These are phyloP conservation scores for Lateolabrax maculatus DNA, from an alignment of 2,797 vertebrate genomes.

Conservation along the genomic window DNA sequence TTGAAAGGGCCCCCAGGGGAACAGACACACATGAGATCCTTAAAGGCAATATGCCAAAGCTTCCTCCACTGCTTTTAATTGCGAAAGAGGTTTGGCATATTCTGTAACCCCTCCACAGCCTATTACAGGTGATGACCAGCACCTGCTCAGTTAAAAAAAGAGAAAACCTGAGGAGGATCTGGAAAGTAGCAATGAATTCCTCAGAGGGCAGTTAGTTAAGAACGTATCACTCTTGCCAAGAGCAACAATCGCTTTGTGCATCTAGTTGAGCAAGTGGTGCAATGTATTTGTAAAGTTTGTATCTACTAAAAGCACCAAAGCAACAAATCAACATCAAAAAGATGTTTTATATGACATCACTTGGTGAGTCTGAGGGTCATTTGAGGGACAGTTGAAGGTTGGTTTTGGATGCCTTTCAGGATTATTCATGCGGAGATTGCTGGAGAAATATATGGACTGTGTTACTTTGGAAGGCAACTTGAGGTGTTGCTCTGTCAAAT, in stretches of 20 bases:
- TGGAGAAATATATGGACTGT: slow-evolving; percentile 65
- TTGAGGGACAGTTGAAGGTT: slow-evolving; percentile 56
- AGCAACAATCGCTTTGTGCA: slow-evolving; percentile 63
- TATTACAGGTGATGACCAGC: slow-evolving; percentile 83
- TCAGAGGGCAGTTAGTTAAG: slow-evolving; percentile 77
- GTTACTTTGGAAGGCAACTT: slow-evolving; percentile 69
- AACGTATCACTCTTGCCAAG: slow-evolving; percentile 60
- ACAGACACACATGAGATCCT: slow-evolving; percentile 80
- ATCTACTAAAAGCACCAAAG: slow-evolving; percentile 28
- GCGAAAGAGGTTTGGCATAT: slow-evolving; percentile 80
- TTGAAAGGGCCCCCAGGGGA: slow-evolving; percentile 75
- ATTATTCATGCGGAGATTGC: slow-evolving; percentile 64
- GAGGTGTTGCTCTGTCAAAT: slow-evolving; percentile 82
- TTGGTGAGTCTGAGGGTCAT: slow-evolving; percentile 50
- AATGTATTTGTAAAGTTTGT: slow-evolving; percentile 42
- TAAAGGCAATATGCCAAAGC: slow-evolving; percentile 76
- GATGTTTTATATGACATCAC: slow-evolving; percentile 33
- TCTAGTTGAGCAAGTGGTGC: slow-evolving; percentile 33
- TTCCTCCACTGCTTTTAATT: slow-evolving; percentile 80
- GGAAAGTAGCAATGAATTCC: slow-evolving; percentile 68
- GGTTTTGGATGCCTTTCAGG: slow-evolving; percentile 55
- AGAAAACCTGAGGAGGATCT: slow-evolving; percentile 47
- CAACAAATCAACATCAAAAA: slow-evolving; percentile 41
- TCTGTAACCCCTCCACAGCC: slow-evolving; percentile 78
- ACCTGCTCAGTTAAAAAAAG: slow-evolving; percentile 67